Percentiles rank a stretch among this genome's conserved stretches.
Evolutionary conservation across 2,888 invertebrate species (phyloP).

Genomic region (Sesia apiformis): DNA sequence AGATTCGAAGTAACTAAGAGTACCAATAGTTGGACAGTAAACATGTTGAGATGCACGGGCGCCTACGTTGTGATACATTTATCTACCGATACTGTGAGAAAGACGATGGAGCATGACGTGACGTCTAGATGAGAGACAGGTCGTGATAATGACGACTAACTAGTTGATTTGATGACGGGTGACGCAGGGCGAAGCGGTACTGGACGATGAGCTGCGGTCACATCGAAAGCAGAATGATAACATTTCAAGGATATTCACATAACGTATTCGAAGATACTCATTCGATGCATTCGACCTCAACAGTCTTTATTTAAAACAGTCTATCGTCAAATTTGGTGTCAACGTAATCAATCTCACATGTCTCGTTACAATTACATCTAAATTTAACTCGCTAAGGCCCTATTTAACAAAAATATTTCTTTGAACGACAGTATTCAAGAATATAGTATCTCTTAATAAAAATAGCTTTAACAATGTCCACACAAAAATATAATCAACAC

Average conservation of each 20-base stretch:
- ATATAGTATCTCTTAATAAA: constrained; percentile 69
- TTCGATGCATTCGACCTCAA: constrained; percentile 65
- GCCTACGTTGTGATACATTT: constrained; percentile 74
- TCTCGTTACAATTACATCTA: constrained; percentile 61
- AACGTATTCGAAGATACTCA: constrained; percentile 48
- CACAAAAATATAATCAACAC: constrained; percentile 67
- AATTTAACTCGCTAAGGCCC: constrained; percentile 60
- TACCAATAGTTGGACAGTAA: constrained; percentile 40
- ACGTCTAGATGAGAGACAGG: constrained; percentile 63
- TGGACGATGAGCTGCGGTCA: constrained; percentile 57
- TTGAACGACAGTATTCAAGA: constrained; percentile 54
- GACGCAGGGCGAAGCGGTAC: constrained; percentile 56
- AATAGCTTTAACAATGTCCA: constrained; percentile 71
- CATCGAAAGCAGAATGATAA: constrained; percentile 70
- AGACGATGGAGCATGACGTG: constrained; percentile 46
- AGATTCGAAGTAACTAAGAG: constrained; percentile 34
- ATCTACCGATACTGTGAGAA: constrained; percentile 64
- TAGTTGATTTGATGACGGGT: constrained; percentile 45
- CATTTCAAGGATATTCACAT: constrained; percentile 40
- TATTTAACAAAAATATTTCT: constrained; percentile 67
- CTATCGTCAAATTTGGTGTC: constrained; percentile 57
- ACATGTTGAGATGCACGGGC: constrained; percentile 58
- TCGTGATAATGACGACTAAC: constrained; percentile 33
- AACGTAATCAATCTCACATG: constrained; percentile 58
- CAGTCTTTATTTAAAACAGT: constrained; percentile 64